Percentiles rank a stretch among this genome's conserved stretches.
Conservation (phyloP, 2,888 invertebrate species). For the Adela reaumurella region DNA sequence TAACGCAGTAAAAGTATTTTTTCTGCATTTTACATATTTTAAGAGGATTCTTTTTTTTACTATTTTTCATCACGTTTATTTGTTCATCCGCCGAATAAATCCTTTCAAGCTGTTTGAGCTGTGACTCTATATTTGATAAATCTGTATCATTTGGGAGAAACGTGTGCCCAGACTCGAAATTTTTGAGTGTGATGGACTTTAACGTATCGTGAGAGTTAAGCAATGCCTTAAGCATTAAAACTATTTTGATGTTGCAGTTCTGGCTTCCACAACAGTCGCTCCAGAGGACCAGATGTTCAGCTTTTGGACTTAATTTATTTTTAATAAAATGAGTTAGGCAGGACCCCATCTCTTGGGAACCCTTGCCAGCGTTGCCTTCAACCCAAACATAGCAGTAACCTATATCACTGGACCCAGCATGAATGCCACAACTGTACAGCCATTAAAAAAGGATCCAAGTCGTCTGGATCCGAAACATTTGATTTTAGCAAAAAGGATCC, state of each 20-base stretch:
- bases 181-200: conserved; percentile 10
- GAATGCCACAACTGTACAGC: conserved; percentile 12
- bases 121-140: conserved; percentile 9
- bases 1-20: conserved; percentile 5
- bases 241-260: conserved; percentile 14
- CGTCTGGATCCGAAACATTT: too few relatives aligned
- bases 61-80: conserved; percentile 7
- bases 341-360: conserved; percentile 9
- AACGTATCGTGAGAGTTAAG: conserved; percentile 12
- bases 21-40: conserved; percentile 6
- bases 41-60: conserved; percentile 7
- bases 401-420: conserved; percentile 6
- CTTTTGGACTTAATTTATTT: conserved; percentile 1
- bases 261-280: conserved; percentile 14
- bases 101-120: conserved; percentile 7
- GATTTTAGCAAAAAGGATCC: too few relatives aligned
- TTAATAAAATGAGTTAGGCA: conserved; percentile 8
- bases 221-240: conserved; percentile 13
- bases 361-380: conserved; percentile 10
- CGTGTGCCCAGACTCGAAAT: conserved; percentile 11
- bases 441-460: too few relatives aligned
- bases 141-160: conserved; percentile 11
- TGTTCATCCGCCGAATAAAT: conserved; percentile 10
- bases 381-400: conserved; percentile 10
- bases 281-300: conserved; percentile 8